These are phyloP conservation scores for Ctenodactylus gundi DNA, from an alignment of 2,113 vertebrate genomes.

Conservation along the genomic window DNA sequence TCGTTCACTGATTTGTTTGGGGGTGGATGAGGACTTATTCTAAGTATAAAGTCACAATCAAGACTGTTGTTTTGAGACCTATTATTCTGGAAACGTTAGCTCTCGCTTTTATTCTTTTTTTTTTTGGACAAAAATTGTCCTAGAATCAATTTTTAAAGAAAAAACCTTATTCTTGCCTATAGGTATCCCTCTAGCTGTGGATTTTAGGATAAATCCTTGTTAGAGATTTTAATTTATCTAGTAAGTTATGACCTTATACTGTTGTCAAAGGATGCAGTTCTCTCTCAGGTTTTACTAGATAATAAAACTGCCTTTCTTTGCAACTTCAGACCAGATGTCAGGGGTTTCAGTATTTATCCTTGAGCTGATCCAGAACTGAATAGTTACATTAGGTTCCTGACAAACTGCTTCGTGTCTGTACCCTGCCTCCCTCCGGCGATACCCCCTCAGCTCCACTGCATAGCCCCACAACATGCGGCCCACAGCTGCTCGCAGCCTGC, in stretches of 20 bases:
- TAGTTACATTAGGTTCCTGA: not conserved
- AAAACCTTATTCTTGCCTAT: not conserved
- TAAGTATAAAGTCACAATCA: not conserved
- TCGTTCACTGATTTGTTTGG: not conserved
- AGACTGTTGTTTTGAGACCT: not conserved
- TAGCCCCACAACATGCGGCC: too few relatives aligned
- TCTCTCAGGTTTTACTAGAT: slow-evolving; percentile 16
- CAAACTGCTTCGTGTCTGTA: not conserved
- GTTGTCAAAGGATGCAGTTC: not conserved
- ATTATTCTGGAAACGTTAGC: not conserved
- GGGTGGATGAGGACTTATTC: not conserved
- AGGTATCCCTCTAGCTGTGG: not conserved
- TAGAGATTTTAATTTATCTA: slow-evolving; percentile 11
- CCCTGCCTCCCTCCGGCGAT: not conserved
- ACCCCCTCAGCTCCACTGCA: not conserved
- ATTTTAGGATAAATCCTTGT: not conserved
- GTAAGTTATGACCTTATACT: not conserved
- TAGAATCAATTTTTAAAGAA: not conserved
- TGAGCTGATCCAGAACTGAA: not conserved
- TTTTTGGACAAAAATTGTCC: not conserved
- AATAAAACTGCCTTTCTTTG: not conserved
- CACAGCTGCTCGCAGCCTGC: too few relatives aligned
- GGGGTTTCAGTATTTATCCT: not conserved
- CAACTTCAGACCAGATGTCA: not conserved
- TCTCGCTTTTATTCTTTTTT: not conserved